These are phyloP conservation scores for Pteruthius melanotis DNA, from an alignment of 2,113 vertebrate genomes.

Conservation along the genomic window DNA sequence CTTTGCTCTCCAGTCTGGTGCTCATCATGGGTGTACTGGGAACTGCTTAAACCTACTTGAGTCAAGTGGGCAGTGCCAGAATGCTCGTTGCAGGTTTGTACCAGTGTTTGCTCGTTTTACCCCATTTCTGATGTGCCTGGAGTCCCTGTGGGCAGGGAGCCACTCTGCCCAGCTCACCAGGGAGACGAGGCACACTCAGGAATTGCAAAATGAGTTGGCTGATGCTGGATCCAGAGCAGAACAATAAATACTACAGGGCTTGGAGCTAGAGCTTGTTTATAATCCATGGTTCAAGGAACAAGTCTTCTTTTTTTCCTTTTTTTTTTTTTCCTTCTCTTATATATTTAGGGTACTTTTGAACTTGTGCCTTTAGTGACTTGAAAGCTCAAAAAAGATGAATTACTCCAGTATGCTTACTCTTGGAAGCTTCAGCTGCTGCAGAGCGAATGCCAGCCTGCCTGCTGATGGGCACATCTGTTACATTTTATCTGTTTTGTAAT, in stretches of 20 bases:
- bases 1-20: not conserved
- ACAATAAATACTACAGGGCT: not conserved
- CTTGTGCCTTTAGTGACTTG: slow-evolving; percentile 9
- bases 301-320: rapidly evolving
- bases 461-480: slow-evolving; percentile 62
- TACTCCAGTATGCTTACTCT: slow-evolving; percentile 23
- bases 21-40: rapidly evolving
- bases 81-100: not conserved
- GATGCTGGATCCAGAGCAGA: not conserved
- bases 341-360: not conserved
- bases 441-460: slow-evolving; percentile 39
- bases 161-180: not conserved
- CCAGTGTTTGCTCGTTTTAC: rapidly evolving
- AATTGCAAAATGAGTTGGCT: not conserved
- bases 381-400: slow-evolving; percentile 24
- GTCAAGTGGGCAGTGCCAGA: no score
- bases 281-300: not conserved
- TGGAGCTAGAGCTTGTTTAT: not conserved
- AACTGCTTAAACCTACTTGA: rapidly evolving
- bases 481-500: slow-evolving; percentile 61
- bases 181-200: rapidly evolving
- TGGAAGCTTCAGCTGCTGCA: slow-evolving; percentile 47
- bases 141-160: not conserved
- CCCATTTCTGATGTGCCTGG: rapidly evolving
- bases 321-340: rapidly evolving